phyloP scores from a whole-genome alignment of 2,113 vertebrate species.

The Otocyon megalotis region DNA sequence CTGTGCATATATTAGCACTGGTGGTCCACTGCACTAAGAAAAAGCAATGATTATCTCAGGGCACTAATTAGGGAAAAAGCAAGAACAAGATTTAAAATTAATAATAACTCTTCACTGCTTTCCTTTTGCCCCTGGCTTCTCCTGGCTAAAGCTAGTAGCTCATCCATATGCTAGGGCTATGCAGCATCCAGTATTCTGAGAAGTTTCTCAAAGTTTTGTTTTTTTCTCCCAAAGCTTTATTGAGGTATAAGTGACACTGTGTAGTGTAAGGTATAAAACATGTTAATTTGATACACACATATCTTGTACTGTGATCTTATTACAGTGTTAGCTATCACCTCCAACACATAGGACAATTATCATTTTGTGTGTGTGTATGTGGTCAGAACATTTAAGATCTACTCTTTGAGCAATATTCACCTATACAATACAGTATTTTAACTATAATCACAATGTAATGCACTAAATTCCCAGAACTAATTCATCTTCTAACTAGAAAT shows the following conservation, averaged over 20 bases:
- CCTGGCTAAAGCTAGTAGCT: background rate
- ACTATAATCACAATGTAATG: background rate
- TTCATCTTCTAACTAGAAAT: background rate
- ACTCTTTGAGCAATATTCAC: background rate
- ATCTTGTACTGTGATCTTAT: background rate
- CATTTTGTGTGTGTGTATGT: background rate
- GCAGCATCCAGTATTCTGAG: background rate
- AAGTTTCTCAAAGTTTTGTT: background rate
- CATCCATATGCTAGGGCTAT: background rate
- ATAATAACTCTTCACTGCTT: background rate
- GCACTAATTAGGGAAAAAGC: background rate
- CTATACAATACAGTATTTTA: background rate
- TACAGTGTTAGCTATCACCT: background rate
- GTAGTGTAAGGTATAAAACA: background rate
- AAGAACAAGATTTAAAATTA: background rate
- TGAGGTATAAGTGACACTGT: background rate
- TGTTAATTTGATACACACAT: background rate
- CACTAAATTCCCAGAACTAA: background rate
- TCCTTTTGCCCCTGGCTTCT: background rate
- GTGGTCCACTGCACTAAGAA: background rate
- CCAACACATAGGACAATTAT: background rate
- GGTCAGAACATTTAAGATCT: background rate
- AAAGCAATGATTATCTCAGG: background rate
- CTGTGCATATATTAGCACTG: background rate
- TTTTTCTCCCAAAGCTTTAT: background rate